Percentiles rank a stretch among this genome's conserved stretches.
phyloP scores from a whole-genome alignment of 2,113 vertebrate genomes.

The Nyctibius bracteatus region DNA sequence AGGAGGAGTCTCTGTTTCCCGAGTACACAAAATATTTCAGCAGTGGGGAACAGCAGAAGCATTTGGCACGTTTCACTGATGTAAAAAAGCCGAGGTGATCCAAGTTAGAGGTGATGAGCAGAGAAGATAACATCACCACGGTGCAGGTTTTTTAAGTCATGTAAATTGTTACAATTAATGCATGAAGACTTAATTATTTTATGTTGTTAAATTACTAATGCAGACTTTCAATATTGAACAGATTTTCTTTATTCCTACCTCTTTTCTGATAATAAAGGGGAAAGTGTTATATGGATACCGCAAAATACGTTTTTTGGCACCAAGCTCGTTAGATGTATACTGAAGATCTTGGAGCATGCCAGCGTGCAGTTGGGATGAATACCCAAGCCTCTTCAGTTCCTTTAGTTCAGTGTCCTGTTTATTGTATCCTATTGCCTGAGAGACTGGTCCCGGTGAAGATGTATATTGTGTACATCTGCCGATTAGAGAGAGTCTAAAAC shows the following conservation, averaged over 20 bases:
- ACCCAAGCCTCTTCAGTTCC: not conserved
- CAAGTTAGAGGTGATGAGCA: not conserved
- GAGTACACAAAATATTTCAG: not conserved
- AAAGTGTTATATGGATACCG: not conserved
- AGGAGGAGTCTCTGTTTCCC: not conserved
- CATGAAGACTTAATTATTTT: not conserved
- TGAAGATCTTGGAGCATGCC: not conserved
- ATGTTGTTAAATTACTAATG: not conserved
- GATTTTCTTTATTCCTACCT: not conserved
- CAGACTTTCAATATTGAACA: not conserved
- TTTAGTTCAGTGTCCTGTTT: not conserved
- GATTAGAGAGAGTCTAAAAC: not conserved
- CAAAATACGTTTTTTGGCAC: not conserved
- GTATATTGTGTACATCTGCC: not conserved
- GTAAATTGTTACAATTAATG: not conserved
- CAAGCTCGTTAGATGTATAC: not conserved
- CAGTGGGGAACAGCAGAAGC: not conserved
- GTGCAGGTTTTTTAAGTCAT: not conserved
- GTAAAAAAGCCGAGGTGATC: not conserved
- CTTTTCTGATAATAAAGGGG: not conserved
- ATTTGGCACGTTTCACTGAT: not conserved
- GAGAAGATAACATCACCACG: not conserved
- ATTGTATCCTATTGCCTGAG: not conserved
- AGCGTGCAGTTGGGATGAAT: not conserved
- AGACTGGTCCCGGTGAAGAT: not conserved